phyloP scores from a whole-genome alignment of 2,888 invertebrate species.

The Melanotus villosus region DNA sequence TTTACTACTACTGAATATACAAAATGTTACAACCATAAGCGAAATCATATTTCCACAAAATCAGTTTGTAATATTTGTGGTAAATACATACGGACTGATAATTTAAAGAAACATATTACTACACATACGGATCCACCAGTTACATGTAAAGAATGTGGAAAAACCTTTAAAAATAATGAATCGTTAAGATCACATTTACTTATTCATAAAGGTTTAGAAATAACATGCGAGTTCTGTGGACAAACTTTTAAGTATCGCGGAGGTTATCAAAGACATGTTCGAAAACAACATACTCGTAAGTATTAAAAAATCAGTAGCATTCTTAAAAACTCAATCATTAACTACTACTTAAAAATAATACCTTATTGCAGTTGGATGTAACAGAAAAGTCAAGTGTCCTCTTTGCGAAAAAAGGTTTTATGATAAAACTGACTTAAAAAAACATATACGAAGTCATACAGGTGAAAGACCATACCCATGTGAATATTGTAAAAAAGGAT shows the following conservation, averaged over 20 bases:
- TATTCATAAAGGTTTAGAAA: slow-evolving; percentile 56
- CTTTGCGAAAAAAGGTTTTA: slow-evolving; percentile 8
- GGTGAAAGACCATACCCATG: slow-evolving; percentile 41
- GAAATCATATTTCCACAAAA: slow-evolving; percentile 7
- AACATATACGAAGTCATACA: slow-evolving; percentile 40
- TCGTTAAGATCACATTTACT: slow-evolving; percentile 59
- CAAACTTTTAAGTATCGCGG: slow-evolving; percentile 57
- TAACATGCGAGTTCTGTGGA: slow-evolving; percentile 60
- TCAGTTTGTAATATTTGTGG: slow-evolving; percentile 60
- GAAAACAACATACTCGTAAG: slow-evolving; percentile 39
- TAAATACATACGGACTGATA: slow-evolving; percentile 57
- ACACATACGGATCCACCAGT: slow-evolving; percentile 58
- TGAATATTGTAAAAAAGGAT: slow-evolving; percentile 41
- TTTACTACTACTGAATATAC: not conserved
- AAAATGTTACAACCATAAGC: slow-evolving; percentile 14
- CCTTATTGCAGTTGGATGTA: slow-evolving; percentile 4
- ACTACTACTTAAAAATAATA: too few relatives aligned
- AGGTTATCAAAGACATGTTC: slow-evolving; percentile 28
- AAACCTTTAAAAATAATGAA: slow-evolving; percentile 50
- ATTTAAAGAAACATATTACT: slow-evolving; percentile 58
- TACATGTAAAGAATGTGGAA: slow-evolving; percentile 51
- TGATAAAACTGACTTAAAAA: slow-evolving; percentile 21
- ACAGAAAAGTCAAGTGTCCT: slow-evolving; percentile 1
- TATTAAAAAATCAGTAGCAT: not conserved
- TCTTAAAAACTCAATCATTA: too few relatives aligned